Evolutionary conservation across 2,888 invertebrate species (phyloP), one percentile per base, ranked within the genome.

Genomic region (Pyralis farinalis): DNA sequence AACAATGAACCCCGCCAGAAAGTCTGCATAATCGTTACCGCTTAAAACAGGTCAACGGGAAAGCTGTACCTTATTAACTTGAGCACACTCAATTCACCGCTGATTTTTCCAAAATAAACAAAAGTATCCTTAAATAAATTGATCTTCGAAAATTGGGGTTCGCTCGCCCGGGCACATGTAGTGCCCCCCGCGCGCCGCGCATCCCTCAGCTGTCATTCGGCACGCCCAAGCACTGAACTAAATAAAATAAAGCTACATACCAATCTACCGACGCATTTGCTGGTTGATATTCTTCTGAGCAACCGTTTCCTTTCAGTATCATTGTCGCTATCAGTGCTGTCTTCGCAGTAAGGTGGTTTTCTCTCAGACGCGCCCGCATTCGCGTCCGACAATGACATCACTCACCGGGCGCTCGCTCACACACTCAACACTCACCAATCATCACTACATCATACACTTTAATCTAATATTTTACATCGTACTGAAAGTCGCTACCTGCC

Each of bases 241-340:
- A 34, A 34, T 30, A 12, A 12, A 37, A 51, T 44, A 49, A 40
- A 36, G 27, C 29, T 30, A 38, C 65, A 65, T 90, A 96, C 96
- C 91, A 94, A 91, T 82, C 93, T 92, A 77, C 94, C 95, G 74
- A 94, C 93, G 79, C 94, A 94, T 80, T 93, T 94, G 84, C 95
- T 95, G 47, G 95, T 96, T 46, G 96, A 96, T 73, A 96, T 91
- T 66, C 95, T 92, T 67, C 95, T 91, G 67, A 94, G 93, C 76
- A 95, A 93, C 57, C 92, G 92, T 53, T 93, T 94, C 63, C 94
- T 94, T 74, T 95, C 95, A 43, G 93, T 92, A 76, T 96, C 96
- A 78, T 93, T 94, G 75, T 96, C 96, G 83, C 96, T 96, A 72
- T 95, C 96, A 22, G 95, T 88, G 69, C 88, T 89, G 63, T 89